Evolutionary conservation across 2,113 vertebrate genomes (phyloP).

Genomic region (Lamprologus lemairii): DNA sequence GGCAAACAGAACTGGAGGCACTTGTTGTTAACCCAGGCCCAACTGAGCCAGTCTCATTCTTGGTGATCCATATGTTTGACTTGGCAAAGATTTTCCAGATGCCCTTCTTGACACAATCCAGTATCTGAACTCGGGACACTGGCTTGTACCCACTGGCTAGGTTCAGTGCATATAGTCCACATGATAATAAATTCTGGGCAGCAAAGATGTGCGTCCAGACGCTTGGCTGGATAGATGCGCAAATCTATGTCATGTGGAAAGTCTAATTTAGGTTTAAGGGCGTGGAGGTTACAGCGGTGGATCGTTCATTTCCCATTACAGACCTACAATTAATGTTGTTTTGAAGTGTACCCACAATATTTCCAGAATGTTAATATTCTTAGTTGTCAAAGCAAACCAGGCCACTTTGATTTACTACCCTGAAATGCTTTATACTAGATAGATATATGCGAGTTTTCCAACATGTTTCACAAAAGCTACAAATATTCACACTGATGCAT

Average conservation of each 20-base stretch:
- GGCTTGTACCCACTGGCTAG: not conserved
- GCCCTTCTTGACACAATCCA: not conserved
- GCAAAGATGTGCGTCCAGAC: not conserved
- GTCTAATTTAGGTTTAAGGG: not conserved
- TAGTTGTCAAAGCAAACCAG: not conserved
- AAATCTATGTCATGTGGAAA: not conserved
- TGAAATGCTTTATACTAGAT: not conserved
- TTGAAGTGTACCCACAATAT: not conserved
- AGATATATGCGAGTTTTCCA: not conserved
- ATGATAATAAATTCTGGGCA: not conserved
- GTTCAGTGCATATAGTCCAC: not conserved
- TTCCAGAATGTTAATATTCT: not conserved
- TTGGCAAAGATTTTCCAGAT: not conserved
- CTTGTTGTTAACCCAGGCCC: not conserved
- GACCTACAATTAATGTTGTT: not conserved
- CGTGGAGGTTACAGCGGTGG: not conserved
- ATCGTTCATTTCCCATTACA: not conserved
- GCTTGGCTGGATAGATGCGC: not conserved
- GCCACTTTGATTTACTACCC: not conserved
- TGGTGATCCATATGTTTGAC: not conserved
- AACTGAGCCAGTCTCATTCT: not conserved
- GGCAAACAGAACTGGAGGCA: not conserved
- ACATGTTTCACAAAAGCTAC: not conserved
- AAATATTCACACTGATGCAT: not conserved
- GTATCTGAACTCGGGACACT: not conserved